These are phyloP conservation scores for Stichodactyla mertensii DNA, from an alignment of 64 coral and sea anemone genomes.

Conservation along the genomic window DNA sequence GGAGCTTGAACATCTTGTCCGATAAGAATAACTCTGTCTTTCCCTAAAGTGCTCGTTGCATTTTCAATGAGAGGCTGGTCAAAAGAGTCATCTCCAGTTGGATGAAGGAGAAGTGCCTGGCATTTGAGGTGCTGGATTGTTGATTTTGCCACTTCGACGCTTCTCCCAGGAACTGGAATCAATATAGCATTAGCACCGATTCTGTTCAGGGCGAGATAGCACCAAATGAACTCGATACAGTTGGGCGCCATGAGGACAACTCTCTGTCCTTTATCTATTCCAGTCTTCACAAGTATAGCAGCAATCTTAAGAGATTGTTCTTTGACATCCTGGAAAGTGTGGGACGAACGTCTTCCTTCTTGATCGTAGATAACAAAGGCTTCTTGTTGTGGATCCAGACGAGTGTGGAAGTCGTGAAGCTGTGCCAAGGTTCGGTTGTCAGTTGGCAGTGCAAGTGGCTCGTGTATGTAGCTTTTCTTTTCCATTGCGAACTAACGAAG, in stretches of 20 bases:
- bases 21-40: not conserved
- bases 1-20: not conserved
- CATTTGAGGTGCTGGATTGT: not conserved
- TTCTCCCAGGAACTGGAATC: not conserved
- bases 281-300: not conserved
- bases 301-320: constrained; percentile 10
- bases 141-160: not conserved
- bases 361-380: constrained; percentile 7
- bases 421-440: not conserved
- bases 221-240: constrained; percentile 9
- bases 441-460: not conserved
- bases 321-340: constrained; percentile 13
- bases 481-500: no score
- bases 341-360: not conserved
- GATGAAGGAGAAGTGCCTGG: not conserved
- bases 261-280: constrained; percentile 8
- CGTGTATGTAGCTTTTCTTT: no score
- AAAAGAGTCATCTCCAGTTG: not conserved
- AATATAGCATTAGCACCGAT: not conserved
- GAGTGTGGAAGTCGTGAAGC: not conserved
- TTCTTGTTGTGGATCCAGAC: constrained; percentile 9
- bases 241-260: constrained; percentile 11
- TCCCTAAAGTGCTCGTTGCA: no score
- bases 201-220: constrained; percentile 3
- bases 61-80: not conserved